A percentile compares a stretch with the other conserved stretches of the same genome.
phyloP scores from a whole-genome alignment of 2,888 invertebrate species.

The Scaptomyza reducta region DNA sequence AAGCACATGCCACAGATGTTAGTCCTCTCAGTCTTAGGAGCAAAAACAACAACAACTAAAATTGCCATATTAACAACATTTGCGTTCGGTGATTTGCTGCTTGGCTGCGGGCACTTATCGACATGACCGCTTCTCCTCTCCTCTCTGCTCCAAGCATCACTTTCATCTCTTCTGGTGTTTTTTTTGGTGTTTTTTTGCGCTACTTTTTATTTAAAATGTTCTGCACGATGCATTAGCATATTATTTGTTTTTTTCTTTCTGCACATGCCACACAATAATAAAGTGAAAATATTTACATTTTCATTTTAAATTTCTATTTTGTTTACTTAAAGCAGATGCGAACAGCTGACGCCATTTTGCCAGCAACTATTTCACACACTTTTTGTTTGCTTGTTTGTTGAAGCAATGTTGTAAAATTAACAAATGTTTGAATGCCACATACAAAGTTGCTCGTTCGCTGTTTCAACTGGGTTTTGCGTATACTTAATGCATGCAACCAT shows the following conservation, averaged over 20 bases:
- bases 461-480: background rate
- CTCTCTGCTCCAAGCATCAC: background rate
- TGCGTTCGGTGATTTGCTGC: conserved; percentile 27
- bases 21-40: background rate
- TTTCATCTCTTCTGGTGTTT: background rate
- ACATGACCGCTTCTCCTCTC: conserved; percentile 29
- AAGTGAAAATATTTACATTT: background rate
- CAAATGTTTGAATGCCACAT: background rate
- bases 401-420: background rate
- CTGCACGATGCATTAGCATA: conserved; percentile 12
- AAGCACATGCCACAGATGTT: conserved; percentile 71
- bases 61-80: conserved; percentile 53
- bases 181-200: background rate
- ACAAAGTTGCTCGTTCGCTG: background rate
- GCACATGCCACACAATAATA: background rate
- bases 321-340: background rate
- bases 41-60: conserved; percentile 38
- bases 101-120: conserved; percentile 29
- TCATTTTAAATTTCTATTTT: background rate
- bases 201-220: background rate
- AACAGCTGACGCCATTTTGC: background rate
- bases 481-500: background rate
- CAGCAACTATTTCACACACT: background rate
- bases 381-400: background rate
- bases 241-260: background rate